Evolutionary conservation across 1,140 invertebrate genomes (phyloP).

Genomic region (Drosophila cardini): DNA sequence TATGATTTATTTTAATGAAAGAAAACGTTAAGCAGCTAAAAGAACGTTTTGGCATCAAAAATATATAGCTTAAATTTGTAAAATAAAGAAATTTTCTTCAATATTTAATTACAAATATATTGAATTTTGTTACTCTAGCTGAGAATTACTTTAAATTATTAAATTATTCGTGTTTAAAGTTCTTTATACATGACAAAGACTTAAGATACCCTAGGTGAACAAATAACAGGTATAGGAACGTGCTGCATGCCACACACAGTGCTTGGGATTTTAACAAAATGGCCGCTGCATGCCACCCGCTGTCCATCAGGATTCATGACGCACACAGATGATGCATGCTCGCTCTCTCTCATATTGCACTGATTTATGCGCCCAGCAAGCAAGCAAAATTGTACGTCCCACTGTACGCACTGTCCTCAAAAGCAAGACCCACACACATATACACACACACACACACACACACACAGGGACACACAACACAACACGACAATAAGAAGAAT

Average conservation of each 20-base stretch:
- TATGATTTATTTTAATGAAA: too few species aligned
- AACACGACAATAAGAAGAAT: constrained; percentile 1
- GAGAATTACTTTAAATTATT: too few species aligned
- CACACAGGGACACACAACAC: constrained; percentile 19
- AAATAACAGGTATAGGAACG: constrained; percentile 6
- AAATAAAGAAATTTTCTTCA: too few species aligned
- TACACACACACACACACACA: constrained; percentile 10
- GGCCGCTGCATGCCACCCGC: constrained; percentile 35
- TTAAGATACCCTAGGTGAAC: too few species aligned
- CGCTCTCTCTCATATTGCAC: constrained; percentile 39
- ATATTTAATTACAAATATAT: too few species aligned
- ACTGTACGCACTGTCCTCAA: constrained; percentile 12
- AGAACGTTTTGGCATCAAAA: too few species aligned
- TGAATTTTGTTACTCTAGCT: too few species aligned
- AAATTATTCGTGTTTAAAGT: too few species aligned
- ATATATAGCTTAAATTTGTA: too few species aligned
- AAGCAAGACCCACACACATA: constrained; percentile 20
- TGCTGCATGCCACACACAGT: constrained; percentile 20
- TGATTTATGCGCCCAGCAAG: constrained; percentile 46
- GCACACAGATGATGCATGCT: constrained; percentile 49
- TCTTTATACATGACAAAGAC: too few species aligned
- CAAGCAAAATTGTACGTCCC: neutral
- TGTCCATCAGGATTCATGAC: constrained; percentile 35
- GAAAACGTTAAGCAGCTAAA: too few species aligned
- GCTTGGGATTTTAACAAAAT: constrained; percentile 45